These are phyloP conservation scores for Synanthedon myopaeformis DNA, from an alignment of 2,888 invertebrate genomes.

Conservation along the genomic window DNA sequence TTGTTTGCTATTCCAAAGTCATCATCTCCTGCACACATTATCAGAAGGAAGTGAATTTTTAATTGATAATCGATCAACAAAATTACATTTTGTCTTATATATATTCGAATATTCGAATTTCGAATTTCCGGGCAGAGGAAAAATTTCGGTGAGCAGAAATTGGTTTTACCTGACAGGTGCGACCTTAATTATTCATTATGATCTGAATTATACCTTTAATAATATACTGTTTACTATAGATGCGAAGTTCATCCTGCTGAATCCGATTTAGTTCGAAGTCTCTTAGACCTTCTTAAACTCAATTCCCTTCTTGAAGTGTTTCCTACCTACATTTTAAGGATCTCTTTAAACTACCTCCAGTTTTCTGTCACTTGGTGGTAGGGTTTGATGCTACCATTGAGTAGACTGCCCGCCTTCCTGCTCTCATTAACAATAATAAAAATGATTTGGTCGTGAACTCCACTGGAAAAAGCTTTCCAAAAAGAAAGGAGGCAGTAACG, in stretches of 20 bases:
- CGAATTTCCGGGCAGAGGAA: background rate
- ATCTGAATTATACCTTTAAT: no score
- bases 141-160: background rate
- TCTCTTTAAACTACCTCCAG: no score
- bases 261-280: no score
- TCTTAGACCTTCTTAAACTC: no score
- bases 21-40: background rate
- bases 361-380: no score
- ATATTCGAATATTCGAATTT: no score
- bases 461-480: background rate
- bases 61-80: background rate
- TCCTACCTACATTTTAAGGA: no score
- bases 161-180: conserved; percentile 11
- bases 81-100: background rate
- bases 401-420: background rate
- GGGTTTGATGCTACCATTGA: no score
- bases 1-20: conserved; percentile 2
- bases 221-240: no score
- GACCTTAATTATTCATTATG: conserved; percentile 15
- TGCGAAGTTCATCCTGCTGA: no score
- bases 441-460: background rate
- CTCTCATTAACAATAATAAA: background rate
- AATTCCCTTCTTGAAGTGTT: no score
- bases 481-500: no score
- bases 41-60: background rate